A percentile compares a stretch with the other conserved stretches of the same genome.
Evolutionary conservation across 1,140 invertebrate species (phyloP).

Genomic region (Trichogramma pretiosum): DNA sequence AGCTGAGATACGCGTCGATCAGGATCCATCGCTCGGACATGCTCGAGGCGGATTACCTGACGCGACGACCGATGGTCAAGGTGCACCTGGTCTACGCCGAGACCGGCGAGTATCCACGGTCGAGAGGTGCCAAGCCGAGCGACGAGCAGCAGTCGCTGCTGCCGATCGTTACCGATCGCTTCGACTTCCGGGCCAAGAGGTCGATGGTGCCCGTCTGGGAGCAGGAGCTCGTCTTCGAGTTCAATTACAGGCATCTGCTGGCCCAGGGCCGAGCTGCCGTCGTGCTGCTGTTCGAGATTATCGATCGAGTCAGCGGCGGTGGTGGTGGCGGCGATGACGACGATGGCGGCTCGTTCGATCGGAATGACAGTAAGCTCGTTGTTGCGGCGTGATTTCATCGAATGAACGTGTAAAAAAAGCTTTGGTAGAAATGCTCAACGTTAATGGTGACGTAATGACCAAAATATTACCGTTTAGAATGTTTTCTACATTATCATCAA

Average conservation of each 20-base stretch:
- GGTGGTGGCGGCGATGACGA: too few relatives aligned
- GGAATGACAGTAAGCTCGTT: too few relatives aligned
- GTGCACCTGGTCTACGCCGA: conserved; percentile 34
- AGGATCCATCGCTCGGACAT: conserved; percentile 33
- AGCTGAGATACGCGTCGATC: conserved; percentile 29
- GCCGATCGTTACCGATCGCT: conserved; percentile 34
- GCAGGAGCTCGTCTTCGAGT: conserved; percentile 55
- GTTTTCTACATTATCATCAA: too few relatives aligned
- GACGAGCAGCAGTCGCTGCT: conserved; percentile 17
- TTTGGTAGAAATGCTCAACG: too few relatives aligned
- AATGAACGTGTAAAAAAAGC: too few relatives aligned
- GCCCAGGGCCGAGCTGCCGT: conserved; percentile 36
- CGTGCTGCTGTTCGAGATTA: conserved; percentile 55
- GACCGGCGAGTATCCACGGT: conserved; percentile 34
- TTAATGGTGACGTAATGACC: too few relatives aligned
- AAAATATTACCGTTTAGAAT: too few relatives aligned
- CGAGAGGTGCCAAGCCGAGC: conserved; percentile 6
- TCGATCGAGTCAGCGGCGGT: conserved; percentile 47
- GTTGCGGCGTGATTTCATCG: too few relatives aligned
- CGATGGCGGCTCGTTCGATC: too few relatives aligned
- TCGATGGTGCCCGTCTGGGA: conserved; percentile 53
- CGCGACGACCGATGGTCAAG: conserved; percentile 40
- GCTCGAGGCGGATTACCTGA: conserved; percentile 34
- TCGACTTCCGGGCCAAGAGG: conserved; percentile 36
- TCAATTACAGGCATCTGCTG: conserved; percentile 48